phyloP scores from a whole-genome alignment of 2,888 invertebrate species.

The Diarsia brunnea region DNA sequence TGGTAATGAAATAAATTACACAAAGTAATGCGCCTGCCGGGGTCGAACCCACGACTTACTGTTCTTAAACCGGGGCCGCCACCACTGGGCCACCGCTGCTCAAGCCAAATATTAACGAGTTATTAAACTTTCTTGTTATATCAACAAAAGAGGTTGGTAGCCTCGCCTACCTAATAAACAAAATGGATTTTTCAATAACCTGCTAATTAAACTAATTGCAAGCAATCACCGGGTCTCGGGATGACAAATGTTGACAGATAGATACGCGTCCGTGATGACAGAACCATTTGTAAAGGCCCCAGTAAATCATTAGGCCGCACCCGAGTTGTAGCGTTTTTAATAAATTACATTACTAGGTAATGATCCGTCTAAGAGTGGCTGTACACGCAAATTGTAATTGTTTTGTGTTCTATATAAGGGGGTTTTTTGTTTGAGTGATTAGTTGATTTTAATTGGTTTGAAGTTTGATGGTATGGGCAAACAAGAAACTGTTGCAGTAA shows the following conservation, averaged over 20 bases:
- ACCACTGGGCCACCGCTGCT: no score
- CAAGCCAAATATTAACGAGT: neutral
- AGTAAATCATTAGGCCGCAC: constrained; percentile 81
- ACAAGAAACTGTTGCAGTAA: neutral
- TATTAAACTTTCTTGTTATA: neutral
- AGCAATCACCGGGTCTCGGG: constrained; percentile 74
- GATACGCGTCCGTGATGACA: constrained; percentile 83
- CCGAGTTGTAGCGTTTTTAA: constrained; percentile 74
- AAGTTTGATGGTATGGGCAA: neutral
- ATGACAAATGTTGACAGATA: constrained; percentile 86
- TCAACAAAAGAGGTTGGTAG: neutral
- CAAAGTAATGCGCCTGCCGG: no score
- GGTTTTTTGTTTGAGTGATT: constrained; percentile 41
- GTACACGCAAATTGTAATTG: constrained; percentile 68
- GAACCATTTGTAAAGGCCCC: constrained; percentile 82
- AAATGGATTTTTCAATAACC: constrained; percentile 58
- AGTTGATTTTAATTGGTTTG: constrained; percentile 29
- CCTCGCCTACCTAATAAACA: constrained; percentile 34
- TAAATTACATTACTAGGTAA: constrained; percentile 73
- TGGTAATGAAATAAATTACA: no score
- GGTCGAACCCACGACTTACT: no score
- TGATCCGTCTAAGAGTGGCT: constrained; percentile 64
- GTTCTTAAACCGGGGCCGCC: no score
- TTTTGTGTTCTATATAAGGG: constrained; percentile 47
- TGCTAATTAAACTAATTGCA: constrained; percentile 78